phyloP scores from a whole-genome alignment of 2,888 invertebrate genomes.

The Dromius quadrimaculatus region DNA sequence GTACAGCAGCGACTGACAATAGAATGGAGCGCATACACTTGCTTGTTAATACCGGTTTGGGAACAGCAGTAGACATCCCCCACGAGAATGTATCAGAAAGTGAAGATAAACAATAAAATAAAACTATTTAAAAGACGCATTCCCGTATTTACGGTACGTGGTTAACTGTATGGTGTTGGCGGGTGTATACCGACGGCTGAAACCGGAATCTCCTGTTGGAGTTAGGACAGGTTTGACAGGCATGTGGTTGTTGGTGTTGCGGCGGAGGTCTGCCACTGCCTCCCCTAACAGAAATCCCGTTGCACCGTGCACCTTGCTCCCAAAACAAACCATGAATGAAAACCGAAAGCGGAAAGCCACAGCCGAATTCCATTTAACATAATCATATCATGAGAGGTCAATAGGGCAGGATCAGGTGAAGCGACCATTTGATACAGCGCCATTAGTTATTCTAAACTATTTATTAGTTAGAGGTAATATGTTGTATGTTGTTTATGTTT shows the following conservation, averaged over 20 bases:
- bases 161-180: slow-evolving; percentile 12
- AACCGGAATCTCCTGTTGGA: slow-evolving; percentile 49
- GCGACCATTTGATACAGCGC: too few species aligned
- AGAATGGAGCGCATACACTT: neutral
- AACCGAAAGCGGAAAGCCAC: neutral
- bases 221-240: slow-evolving; percentile 63
- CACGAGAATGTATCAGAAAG: slow-evolving; percentile 26
- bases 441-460: too few species aligned
- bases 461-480: too few species aligned
- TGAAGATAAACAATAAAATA: slow-evolving; percentile 30
- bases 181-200: slow-evolving; percentile 9
- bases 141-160: slow-evolving; percentile 33
- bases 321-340: slow-evolving; percentile 51
- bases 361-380: too few species aligned
- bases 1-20: neutral
- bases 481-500: slow-evolving; percentile 46
- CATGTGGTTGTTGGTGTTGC: slow-evolving; percentile 62
- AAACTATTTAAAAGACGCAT: slow-evolving; percentile 32
- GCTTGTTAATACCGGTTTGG: slow-evolving; percentile 1
- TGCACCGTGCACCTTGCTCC: slow-evolving; percentile 39
- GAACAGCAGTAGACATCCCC: slow-evolving; percentile 18
- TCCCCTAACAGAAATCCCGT: slow-evolving; percentile 52
- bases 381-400: too few species aligned
- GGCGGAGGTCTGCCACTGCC: slow-evolving; percentile 53
- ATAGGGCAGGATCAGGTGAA: too few species aligned